Evolutionary conservation across 2,113 vertebrate species (phyloP).

Genomic region (Hyaena hyaena): DNA sequence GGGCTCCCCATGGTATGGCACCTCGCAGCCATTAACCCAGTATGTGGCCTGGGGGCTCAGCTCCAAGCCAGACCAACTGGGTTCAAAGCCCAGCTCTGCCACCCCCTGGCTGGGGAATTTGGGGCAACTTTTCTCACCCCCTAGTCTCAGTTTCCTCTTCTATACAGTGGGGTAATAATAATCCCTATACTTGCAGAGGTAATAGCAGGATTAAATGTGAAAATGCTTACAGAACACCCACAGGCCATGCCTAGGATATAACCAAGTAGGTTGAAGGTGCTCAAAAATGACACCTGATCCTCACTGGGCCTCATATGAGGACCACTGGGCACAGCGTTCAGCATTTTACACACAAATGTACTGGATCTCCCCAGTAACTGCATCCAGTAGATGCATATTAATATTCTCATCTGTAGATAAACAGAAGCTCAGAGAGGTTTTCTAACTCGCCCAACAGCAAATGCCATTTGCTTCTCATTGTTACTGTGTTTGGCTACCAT

Average conservation of each 20-base stretch:
- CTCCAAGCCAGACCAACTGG: not conserved
- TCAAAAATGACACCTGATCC: not conserved
- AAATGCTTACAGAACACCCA: not conserved
- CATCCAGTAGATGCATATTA: not conserved
- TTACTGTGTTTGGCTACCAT: not conserved
- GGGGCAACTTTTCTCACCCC: not conserved
- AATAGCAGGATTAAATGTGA: not conserved
- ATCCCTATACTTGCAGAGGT: not conserved
- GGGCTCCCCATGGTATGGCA: not conserved
- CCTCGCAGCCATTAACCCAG: not conserved
- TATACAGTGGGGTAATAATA: not conserved
- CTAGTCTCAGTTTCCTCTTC: not conserved
- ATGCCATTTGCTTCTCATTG: not conserved
- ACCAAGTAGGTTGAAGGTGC: not conserved
- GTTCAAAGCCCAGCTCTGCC: not conserved
- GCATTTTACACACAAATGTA: not conserved
- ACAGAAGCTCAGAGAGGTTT: not conserved
- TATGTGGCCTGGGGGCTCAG: not conserved
- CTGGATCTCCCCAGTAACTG: not conserved
- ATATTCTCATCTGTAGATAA: not conserved
- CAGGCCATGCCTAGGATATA: not conserved
- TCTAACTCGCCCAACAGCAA: not conserved
- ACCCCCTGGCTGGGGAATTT: not conserved
- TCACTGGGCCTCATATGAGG: not conserved
- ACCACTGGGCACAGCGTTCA: fast-evolving